Conservation (phyloP, 2,888 invertebrate genomes). For the Nomada ferruginata region DNA sequence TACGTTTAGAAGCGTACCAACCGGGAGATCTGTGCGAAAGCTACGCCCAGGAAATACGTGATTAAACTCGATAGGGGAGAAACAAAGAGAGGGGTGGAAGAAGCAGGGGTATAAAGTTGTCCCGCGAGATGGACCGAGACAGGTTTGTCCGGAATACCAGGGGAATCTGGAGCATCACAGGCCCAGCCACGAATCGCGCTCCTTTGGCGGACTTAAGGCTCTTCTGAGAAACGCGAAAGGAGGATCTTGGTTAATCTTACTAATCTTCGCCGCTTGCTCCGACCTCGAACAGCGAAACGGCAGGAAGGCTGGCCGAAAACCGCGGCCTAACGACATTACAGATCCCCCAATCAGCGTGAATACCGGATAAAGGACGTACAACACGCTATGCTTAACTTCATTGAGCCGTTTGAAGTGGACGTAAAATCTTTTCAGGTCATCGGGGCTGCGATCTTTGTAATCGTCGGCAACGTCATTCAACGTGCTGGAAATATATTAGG, state of each 20-base stretch:
- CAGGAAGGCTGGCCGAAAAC: conserved; percentile 59
- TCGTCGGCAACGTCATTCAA: not conserved
- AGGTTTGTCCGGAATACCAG: conserved; percentile 25
- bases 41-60: conserved; percentile 60
- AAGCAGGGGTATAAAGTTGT: conserved; percentile 62
- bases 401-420: conserved; percentile 8
- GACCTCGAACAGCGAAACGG: conserved; percentile 47
- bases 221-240: conserved; percentile 47
- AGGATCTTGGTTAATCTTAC: conserved; percentile 76
- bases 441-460: not conserved
- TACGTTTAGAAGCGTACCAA: not conserved
- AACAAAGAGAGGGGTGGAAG: conserved; percentile 9
- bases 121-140: conserved; percentile 53
- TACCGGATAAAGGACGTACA: conserved; percentile 50
- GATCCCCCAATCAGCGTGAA: conserved; percentile 66
- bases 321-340: conserved; percentile 69
- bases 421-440: conserved; percentile 27
- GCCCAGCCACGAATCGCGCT: conserved; percentile 47
- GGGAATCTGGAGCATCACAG: conserved; percentile 45
- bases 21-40: conserved; percentile 22
- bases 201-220: conserved; percentile 56
- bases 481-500: not conserved
- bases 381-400: conserved; percentile 43
- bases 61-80: conserved; percentile 64
- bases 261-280: conserved; percentile 73